phyloP scores from a whole-genome alignment of 2,113 vertebrate species.

The Reinhardtius hippoglossoides region DNA sequence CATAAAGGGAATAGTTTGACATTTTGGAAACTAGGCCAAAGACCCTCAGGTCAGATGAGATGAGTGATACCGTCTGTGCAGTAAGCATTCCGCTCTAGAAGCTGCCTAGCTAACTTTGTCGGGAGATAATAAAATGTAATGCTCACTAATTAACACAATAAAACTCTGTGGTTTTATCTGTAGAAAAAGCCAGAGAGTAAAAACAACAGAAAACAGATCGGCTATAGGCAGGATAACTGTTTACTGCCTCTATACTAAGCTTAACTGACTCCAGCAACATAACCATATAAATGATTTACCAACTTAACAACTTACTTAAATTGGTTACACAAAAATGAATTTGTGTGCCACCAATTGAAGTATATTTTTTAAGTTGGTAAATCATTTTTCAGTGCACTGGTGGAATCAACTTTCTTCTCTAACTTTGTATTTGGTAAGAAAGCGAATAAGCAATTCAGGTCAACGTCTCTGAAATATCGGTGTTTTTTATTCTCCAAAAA shows the following conservation, averaged over 20 bases:
- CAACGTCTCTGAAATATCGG: slow-evolving; percentile 7
- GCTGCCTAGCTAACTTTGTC: not conserved
- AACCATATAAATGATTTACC: too few relatives aligned
- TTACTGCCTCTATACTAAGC: too few relatives aligned
- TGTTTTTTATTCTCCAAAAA: not conserved
- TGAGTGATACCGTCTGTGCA: not conserved
- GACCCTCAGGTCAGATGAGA: not conserved
- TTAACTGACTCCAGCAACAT: too few relatives aligned
- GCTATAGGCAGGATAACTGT: too few relatives aligned
- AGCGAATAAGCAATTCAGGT: not conserved
- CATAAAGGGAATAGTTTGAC: not conserved
- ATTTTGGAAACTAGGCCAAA: not conserved
- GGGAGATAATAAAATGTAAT: not conserved
- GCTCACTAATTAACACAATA: not conserved
- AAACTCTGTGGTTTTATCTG: not conserved
- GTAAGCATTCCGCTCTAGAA: not conserved
- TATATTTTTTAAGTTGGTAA: too few relatives aligned
- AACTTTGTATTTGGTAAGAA: slow-evolving; percentile 1
- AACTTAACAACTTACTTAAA: too few relatives aligned
- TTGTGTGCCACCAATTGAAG: not conserved
- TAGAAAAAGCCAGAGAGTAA: not conserved
- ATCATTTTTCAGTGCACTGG: not conserved
- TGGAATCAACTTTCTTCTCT: not conserved
- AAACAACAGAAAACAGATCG: too few relatives aligned
- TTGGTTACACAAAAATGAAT: too few relatives aligned